phyloP scores from a whole-genome alignment of 2,113 vertebrate species.

The Rhabdornis inornatus region DNA sequence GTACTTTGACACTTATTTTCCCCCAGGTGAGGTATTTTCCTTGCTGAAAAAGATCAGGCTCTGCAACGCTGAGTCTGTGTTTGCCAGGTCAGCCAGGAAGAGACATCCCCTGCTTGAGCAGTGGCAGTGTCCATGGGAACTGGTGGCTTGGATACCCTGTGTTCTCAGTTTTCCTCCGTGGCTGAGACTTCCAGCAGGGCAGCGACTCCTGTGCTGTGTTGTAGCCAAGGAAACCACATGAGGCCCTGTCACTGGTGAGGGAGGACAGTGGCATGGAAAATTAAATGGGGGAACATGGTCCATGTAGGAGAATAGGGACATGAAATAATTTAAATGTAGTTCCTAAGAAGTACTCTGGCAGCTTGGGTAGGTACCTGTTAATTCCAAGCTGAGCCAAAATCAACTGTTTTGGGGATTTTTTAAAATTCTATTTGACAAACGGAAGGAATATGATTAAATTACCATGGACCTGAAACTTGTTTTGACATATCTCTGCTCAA shows the following conservation, averaged over 20 bases:
- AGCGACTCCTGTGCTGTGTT: neutral
- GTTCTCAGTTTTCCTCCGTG: neutral
- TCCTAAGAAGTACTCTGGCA: neutral
- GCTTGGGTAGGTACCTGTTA: neutral
- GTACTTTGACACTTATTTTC: neutral
- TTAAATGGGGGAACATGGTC: neutral
- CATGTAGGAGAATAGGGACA: neutral
- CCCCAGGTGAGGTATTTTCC: neutral
- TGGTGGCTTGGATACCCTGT: neutral
- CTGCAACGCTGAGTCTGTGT: neutral
- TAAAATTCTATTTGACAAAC: neutral
- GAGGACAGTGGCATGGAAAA: neutral
- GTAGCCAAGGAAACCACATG: neutral
- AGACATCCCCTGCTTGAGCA: neutral
- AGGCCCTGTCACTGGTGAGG: rapidly evolving
- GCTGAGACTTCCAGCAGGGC: neutral
- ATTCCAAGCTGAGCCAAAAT: neutral
- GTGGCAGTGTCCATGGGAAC: neutral
- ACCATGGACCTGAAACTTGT: neutral
- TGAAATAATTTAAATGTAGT: neutral
- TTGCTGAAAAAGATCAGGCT: neutral
- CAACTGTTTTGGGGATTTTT: neutral
- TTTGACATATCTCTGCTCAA: neutral
- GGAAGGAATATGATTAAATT: neutral
- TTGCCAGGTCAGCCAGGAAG: neutral